phyloP scores from a whole-genome alignment of 1,140 invertebrate species.

The Dolichoris vasculosae region DNA sequence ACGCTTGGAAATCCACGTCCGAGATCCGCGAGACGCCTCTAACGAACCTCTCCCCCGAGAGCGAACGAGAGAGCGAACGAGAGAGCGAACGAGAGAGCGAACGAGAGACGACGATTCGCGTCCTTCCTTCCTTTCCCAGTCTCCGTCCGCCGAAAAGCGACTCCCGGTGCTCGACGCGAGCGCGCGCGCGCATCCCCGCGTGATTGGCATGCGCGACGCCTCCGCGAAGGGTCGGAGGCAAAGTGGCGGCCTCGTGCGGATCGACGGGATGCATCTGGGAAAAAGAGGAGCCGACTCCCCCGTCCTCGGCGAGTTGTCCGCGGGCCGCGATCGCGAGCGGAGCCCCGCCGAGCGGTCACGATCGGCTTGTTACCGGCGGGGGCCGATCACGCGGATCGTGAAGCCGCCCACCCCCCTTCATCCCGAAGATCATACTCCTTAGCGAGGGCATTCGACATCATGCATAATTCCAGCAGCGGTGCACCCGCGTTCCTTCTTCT shows the following conservation, averaged over 20 bases:
- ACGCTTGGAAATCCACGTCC: too few species aligned
- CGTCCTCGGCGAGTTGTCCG: neutral
- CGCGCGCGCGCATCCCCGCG: neutral
- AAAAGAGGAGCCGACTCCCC: neutral
- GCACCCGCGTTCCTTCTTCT: constrained; percentile 26
- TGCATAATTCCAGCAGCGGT: constrained; percentile 62
- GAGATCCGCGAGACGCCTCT: too few species aligned
- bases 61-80: too few species aligned
- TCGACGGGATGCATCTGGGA: neutral
- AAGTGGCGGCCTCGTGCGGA: too few species aligned
- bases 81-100: too few species aligned
- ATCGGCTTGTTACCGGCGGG: constrained; percentile 68
- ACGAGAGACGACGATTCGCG: too few species aligned
- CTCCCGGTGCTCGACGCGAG: neutral
- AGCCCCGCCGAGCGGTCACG: constrained; percentile 61
- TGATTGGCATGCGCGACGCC: neutral
- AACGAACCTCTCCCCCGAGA: neutral
- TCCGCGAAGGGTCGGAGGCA: too few species aligned
- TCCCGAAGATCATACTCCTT: constrained; percentile 64
- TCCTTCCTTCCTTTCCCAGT: too few species aligned
- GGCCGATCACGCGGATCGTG: constrained; percentile 64
- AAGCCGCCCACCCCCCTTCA: constrained; percentile 58
- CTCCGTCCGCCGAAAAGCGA: neutral
- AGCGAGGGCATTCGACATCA: constrained; percentile 61
- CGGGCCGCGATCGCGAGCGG: too few species aligned